Evolutionary conservation across 2,113 vertebrate genomes (phyloP).

Genomic region (Thinocorus orbignyianus): DNA sequence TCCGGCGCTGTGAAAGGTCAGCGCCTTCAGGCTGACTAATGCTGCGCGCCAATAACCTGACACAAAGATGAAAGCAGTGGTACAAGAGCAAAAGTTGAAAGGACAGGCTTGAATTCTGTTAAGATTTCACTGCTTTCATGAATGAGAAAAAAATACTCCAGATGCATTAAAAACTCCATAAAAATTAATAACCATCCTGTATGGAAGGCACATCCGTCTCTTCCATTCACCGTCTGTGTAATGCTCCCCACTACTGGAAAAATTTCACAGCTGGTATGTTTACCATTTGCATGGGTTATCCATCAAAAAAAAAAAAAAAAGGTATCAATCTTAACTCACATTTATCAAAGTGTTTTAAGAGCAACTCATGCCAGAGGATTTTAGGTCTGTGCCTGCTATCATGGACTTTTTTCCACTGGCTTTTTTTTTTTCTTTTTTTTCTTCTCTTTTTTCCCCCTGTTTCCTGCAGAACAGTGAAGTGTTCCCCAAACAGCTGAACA

Average conservation of each 20-base stretch:
- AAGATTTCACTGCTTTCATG: neutral
- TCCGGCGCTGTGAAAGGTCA: neutral
- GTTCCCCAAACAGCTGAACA: neutral
- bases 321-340: neutral
- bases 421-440: neutral
- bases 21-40: neutral
- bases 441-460: accelerated
- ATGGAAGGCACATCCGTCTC: neutral
- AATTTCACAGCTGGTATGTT: neutral
- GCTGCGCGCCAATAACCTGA: neutral
- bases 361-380: neutral
- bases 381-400: neutral
- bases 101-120: neutral
- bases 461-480: neutral
- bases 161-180: neutral
- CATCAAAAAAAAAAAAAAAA: neutral
- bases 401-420: neutral
- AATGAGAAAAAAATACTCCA: neutral
- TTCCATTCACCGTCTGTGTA: neutral
- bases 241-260: neutral
- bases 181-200: neutral
- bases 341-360: neutral
- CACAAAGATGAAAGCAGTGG: neutral
- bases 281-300: neutral
- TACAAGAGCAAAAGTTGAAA: neutral